Evolutionary conservation across 2,888 invertebrate species (phyloP).

Genomic region (Phasia obesa): DNA sequence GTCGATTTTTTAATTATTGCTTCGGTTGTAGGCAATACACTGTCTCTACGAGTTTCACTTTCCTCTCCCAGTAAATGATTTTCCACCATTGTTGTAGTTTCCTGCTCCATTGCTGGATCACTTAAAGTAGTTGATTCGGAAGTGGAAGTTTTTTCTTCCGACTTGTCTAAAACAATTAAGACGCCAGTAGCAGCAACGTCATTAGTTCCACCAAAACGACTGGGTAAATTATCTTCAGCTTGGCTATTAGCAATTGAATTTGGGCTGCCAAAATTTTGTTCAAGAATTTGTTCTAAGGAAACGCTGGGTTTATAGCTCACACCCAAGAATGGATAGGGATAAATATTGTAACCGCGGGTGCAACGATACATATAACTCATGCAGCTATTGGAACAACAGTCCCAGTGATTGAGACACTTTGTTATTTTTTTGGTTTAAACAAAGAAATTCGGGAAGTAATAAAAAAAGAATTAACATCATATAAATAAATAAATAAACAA

Average conservation of each 20-base stretch:
- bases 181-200: slow-evolving; percentile 7
- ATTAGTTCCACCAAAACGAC: slow-evolving; percentile 14
- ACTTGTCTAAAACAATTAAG: slow-evolving; percentile 18
- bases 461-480: background rate
- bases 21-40: background rate
- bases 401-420: slow-evolving; percentile 79
- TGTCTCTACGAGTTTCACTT: background rate
- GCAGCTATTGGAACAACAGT: slow-evolving; percentile 80
- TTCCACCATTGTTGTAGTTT: slow-evolving; percentile 1
- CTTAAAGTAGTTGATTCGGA: background rate
- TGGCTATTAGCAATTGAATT: background rate
- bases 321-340: slow-evolving; percentile 63
- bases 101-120: background rate
- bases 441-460: slow-evolving; percentile 5
- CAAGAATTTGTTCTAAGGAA: slow-evolving; percentile 68
- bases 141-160: background rate
- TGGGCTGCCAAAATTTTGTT: slow-evolving; percentile 63
- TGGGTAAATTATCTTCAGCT: slow-evolving; percentile 19
- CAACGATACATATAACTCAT: slow-evolving; percentile 77
- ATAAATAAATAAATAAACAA: too few species aligned
- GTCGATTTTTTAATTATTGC: background rate
- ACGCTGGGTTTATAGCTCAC: slow-evolving; percentile 20
- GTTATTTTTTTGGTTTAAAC: background rate
- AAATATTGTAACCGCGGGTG: slow-evolving; percentile 62
- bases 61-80: slow-evolving; percentile 20